Evolutionary conservation across 2,113 vertebrate species (phyloP).

Genomic region (Zonotrichia leucophrys): DNA sequence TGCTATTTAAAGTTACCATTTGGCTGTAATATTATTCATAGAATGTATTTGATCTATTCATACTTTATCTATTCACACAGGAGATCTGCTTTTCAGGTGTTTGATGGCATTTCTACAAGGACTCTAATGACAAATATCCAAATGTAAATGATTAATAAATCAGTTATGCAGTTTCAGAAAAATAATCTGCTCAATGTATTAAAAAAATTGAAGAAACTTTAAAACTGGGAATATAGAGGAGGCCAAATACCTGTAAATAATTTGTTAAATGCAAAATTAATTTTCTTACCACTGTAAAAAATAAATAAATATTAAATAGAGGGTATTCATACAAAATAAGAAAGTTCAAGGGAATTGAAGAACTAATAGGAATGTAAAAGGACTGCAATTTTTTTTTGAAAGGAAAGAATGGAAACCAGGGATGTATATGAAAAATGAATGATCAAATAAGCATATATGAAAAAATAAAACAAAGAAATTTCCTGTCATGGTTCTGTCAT

Average conservation of each 20-base stretch:
- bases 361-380: background rate
- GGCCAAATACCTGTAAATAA: background rate
- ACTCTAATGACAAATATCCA: background rate
- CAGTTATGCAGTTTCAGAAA: background rate
- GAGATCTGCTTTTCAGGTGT: background rate
- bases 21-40: background rate
- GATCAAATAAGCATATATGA: background rate
- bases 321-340: background rate
- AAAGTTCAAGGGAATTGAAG: background rate
- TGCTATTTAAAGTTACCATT: background rate
- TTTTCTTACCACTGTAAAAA: background rate
- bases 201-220: background rate
- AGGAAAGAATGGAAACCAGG: background rate
- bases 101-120: background rate
- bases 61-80: background rate
- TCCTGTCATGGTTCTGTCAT: background rate
- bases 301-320: background rate
- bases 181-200: background rate
- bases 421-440: background rate
- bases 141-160: constrained; percentile 8
- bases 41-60: background rate
- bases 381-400: background rate
- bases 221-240: background rate
- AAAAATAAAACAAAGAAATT: background rate
- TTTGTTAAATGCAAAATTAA: background rate